These are phyloP conservation scores for Hydropsyche tenuis DNA, from an alignment of 1,140 invertebrate genomes.

Conservation along the genomic window DNA sequence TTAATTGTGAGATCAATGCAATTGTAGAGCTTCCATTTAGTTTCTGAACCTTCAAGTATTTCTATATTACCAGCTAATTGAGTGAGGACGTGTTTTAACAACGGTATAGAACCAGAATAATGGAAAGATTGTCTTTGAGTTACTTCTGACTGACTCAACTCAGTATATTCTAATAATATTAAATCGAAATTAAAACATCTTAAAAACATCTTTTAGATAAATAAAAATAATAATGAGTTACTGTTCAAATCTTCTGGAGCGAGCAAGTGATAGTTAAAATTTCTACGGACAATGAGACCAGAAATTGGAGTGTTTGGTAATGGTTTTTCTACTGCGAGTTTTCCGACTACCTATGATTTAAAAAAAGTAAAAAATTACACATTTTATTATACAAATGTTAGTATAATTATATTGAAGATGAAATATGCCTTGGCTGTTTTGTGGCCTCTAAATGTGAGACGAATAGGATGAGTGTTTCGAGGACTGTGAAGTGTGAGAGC, in stretches of 20 bases:
- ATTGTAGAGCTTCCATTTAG: slow-evolving; percentile 77
- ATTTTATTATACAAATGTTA: background rate
- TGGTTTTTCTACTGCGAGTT: slow-evolving; percentile 83
- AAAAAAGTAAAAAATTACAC: background rate
- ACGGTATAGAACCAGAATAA: slow-evolving; percentile 78
- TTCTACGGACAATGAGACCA: slow-evolving; percentile 94
- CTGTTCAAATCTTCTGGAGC: slow-evolving; percentile 89
- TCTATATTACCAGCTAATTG: slow-evolving; percentile 86
- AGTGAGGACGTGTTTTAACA: slow-evolving; percentile 83
- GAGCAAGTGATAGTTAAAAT: slow-evolving; percentile 98
- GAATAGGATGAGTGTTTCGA: slow-evolving; percentile 91
- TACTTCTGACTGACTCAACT: slow-evolving; percentile 91
- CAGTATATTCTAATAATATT: slow-evolving; percentile 88
- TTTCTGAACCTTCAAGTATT: slow-evolving; percentile 70
- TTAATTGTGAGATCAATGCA: slow-evolving; percentile 85
- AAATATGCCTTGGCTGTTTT: slow-evolving; percentile 91
- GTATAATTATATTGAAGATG: background rate
- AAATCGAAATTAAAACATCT: too few species aligned
- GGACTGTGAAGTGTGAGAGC: slow-evolving; percentile 96
- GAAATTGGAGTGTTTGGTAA: slow-evolving; percentile 81
- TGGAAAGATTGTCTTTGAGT: slow-evolving; percentile 89
- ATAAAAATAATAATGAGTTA: too few species aligned
- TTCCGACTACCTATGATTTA: slow-evolving; percentile 79
- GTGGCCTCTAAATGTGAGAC: slow-evolving; percentile 94
- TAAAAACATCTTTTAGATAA: background rate